Conservation (phyloP, 2,797 vertebrate species). For the Notolepis coatsorum region DNA sequence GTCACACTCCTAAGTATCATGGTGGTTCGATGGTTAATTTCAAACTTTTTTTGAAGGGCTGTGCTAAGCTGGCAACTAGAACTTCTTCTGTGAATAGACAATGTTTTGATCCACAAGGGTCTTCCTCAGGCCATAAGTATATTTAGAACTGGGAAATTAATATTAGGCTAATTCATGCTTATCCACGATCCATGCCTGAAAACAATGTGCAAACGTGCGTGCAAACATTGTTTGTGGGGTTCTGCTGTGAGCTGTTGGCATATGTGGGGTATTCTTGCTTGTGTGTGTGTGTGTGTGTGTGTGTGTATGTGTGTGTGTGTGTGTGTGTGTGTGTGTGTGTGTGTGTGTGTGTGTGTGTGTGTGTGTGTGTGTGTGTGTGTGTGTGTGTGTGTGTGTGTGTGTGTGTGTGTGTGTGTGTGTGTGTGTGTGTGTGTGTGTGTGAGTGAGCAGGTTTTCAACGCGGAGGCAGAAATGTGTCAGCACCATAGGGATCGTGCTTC, state of each 20-base stretch:
- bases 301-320: neutral
- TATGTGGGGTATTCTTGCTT: constrained; percentile 12
- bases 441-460: neutral
- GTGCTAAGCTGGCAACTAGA: too few species aligned
- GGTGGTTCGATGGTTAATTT: too few species aligned
- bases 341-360: neutral
- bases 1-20: too few species aligned
- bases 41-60: too few species aligned
- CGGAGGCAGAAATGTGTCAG: constrained; percentile 48
- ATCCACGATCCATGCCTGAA: too few species aligned
- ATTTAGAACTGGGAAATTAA: too few species aligned
- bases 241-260: neutral
- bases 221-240: neutral
- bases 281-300: neutral
- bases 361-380: neutral
- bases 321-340: neutral
- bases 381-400: neutral
- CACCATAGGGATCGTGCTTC: constrained; percentile 35
- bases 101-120: too few species aligned
- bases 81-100: too few species aligned
- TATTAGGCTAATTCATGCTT: too few species aligned
- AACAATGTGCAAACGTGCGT: neutral
- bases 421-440: neutral
- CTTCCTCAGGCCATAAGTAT: too few species aligned
- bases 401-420: neutral